Evolutionary conservation across 1,140 invertebrate species (phyloP).

Genomic region (Vanessa atalanta): DNA sequence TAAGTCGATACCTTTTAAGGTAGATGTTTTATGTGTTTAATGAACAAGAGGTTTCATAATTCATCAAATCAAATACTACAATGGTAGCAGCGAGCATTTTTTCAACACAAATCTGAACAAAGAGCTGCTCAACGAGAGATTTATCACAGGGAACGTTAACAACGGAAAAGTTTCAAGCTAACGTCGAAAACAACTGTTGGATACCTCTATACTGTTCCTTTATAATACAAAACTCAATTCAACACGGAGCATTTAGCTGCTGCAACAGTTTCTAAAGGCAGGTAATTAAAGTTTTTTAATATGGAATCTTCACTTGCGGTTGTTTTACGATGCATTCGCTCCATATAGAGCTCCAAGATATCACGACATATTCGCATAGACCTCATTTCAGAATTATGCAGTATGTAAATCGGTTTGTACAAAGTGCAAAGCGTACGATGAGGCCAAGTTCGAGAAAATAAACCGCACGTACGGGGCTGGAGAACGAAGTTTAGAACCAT

Average conservation of each 20-base stretch:
- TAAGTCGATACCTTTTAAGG: not conserved
- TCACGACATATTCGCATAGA: too few species aligned
- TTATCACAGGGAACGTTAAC: slow-evolving; percentile 56
- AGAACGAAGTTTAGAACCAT: too few species aligned
- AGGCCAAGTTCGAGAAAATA: too few species aligned
- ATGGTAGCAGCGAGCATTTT: slow-evolving; percentile 48
- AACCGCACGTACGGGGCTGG: too few species aligned
- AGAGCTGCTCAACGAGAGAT: slow-evolving; percentile 51
- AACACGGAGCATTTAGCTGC: not conserved
- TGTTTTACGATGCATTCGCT: not conserved
- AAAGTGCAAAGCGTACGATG: too few species aligned
- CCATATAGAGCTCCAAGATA: not conserved
- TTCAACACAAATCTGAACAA: slow-evolving; percentile 56
- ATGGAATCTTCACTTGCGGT: not conserved
- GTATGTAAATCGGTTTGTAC: too few species aligned
- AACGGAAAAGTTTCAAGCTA: slow-evolving; percentile 54
- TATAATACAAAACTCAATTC: slow-evolving; percentile 34
- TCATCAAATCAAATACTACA: slow-evolving; percentile 48
- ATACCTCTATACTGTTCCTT: slow-evolving; percentile 37
- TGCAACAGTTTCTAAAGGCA: not conserved
- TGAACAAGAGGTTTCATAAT: slow-evolving; percentile 20
- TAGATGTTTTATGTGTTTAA: not conserved
- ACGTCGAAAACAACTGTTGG: slow-evolving; percentile 57
- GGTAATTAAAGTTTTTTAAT: not conserved
- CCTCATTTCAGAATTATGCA: too few species aligned